phyloP scores from a whole-genome alignment of 1,140 invertebrate species.

The Drosophila willistoni region DNA sequence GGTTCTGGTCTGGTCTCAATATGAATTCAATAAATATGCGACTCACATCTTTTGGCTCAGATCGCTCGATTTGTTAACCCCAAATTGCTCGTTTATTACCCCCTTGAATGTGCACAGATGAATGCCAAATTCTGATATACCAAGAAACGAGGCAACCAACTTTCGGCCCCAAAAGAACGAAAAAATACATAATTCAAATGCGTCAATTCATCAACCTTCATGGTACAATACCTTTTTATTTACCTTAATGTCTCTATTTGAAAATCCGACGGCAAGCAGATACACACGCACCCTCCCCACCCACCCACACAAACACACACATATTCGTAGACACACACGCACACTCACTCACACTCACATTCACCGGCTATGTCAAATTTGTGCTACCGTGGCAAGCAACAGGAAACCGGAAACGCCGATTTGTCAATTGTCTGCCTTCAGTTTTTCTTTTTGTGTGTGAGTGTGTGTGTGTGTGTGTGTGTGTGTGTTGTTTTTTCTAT shows the following conservation, averaged over 20 bases:
- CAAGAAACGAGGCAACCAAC: neutral
- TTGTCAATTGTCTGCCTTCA: conserved; percentile 50
- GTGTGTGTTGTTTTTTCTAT: conserved; percentile 1
- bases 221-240: conserved; percentile 56
- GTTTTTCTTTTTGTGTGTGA: conserved; percentile 5
- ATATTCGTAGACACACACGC: neutral
- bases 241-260: conserved; percentile 42
- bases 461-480: neutral
- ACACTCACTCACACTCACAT: neutral
- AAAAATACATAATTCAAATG: conserved; percentile 59
- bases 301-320: neutral
- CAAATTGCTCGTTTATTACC: conserved; percentile 57
- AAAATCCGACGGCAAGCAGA: conserved; percentile 19
- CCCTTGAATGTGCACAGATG: conserved; percentile 28
- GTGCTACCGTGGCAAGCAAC: conserved; percentile 40
- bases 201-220: conserved; percentile 54
- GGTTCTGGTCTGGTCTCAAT: neutral
- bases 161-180: neutral
- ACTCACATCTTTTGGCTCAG: conserved; percentile 28
- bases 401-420: conserved; percentile 54
- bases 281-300: neutral
- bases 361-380: conserved; percentile 39
- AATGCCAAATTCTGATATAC: conserved; percentile 34
- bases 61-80: conserved; percentile 53
- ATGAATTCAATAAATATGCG: conserved; percentile 15